Evolutionary conservation across 2,888 invertebrate genomes (phyloP), one percentile per base, ranked within the genome.

Genomic region (Bhutanitis thaidina): DNA sequence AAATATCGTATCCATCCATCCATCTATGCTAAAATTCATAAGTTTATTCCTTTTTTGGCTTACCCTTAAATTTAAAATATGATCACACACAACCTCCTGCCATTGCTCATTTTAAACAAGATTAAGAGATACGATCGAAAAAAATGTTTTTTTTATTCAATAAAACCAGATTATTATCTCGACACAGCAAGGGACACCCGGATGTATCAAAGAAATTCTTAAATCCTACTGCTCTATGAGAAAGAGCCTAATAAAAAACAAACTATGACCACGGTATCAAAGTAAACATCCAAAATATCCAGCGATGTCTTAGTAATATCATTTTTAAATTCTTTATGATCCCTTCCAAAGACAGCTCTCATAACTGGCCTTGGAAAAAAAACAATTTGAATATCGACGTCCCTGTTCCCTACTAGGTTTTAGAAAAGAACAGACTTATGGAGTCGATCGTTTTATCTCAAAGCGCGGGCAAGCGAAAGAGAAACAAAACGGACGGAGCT

Each of bases 271-370:
- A 54, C 58, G 56, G 63, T 65, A 71, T 73, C 67, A 72, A 76
- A 69, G 77, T 72, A 77, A 79, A 79, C 72, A 78, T 77, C 63
- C 65, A 61, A 69, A 71, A 69, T 68, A 74, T 73, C 64, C 64
- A 61, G 48, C 55, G 60, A 62, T 57, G 64, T 66, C 65, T 63
- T 58, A 56, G 72, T 73, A 74, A 74, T 77, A 79, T 79, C 71
- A 77, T 77, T 80, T 80, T 76, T 71, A 72, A 78, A 78, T 77
- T 77, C 71, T 77, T 77, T 80, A 79, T 74, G 77, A 74, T 74
- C 72, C 60, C 53, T 59, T 58, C 59, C 67, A 65, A 66, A 62
- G 66, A 69, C 68, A 61, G 60, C 58, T 55, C 60, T 70, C 70
- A 69, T 71, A 71, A 69, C 74, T 67, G 71, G 61, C 60, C 56